Base-by-base conservation (phyloP, 2,888 invertebrate species). In the Hyposoter didymator region DNA sequence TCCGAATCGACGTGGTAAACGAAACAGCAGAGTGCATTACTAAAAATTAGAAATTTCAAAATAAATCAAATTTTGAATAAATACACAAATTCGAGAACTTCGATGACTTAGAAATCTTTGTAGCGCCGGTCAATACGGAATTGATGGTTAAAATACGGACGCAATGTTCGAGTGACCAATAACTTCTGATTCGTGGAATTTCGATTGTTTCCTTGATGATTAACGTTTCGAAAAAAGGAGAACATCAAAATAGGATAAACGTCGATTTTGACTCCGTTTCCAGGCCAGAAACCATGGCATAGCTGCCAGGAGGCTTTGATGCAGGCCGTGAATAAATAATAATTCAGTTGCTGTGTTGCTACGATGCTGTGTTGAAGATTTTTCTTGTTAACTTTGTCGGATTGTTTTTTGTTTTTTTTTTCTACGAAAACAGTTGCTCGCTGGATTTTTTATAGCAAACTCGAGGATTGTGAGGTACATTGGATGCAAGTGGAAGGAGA, bases 401-500 rank as follows among this genome's bases (percentile, higher is more conserved):
- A n/a, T n/a, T n/a, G n/a, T n/a, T n/a, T n/a, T n/a, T n/a, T n/a
- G 8, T 12, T 52, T 52, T 17, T 7, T 64, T 59, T n/a, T 22
- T 28, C 28, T 8, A 12, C 8, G 4, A 17, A 59, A 14, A 6
- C 8, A 55, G 17, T 28, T 28, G 74, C 32, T n/a, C 19, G 32
- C 62, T 62, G 45, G 28, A 39, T 12, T 74, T 62, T 64, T 19
- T 22, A 8, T 22, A 28, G 32, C 17, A 47, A 47, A 39, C 28
- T 28, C 19, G 12, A 47, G 35, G 32, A 32, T 32, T 45, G 55
- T 8, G 19, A n/a, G 22, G 47, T 6, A 55, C 39, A 19, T n/a
- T 12, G 55, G 22, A n/a, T 45, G 47, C 28, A 47, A 28, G 32
- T 75, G 22, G 62, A 75, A n/a, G 32, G 47, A 19, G 74, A 45